phyloP scores from a whole-genome alignment of 1,140 invertebrate species.

The Drosophila yakuba region DNA sequence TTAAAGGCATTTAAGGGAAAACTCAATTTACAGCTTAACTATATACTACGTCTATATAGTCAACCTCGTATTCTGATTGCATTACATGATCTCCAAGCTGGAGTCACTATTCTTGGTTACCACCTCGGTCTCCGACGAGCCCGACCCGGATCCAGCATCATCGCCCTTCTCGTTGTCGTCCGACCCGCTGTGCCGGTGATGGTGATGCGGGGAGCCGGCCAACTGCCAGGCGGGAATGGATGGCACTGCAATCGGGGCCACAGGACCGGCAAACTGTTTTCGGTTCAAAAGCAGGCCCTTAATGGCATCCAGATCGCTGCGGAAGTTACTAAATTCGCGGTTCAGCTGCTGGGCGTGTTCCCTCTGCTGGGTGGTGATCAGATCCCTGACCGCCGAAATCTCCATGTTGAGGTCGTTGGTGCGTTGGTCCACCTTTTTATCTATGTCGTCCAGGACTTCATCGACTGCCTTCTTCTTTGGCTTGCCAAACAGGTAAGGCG shows the following conservation, averaged over 20 bases:
- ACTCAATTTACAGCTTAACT: constrained; percentile 33
- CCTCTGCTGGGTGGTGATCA: constrained; percentile 79
- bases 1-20: constrained; percentile 25
- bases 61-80: constrained; percentile 13
- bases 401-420: constrained; percentile 87
- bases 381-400: constrained; percentile 85
- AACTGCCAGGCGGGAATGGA: constrained; percentile 92
- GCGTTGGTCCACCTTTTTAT: constrained; percentile 88
- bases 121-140: constrained; percentile 88
- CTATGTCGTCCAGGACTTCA: constrained; percentile 88
- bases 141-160: constrained; percentile 86
- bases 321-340: constrained; percentile 89
- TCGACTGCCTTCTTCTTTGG: constrained; percentile 87
- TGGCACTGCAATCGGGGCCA: constrained; percentile 86
- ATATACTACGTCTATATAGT: constrained; percentile 22
- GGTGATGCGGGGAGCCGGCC: constrained; percentile 79
- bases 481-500: constrained; percentile 87
- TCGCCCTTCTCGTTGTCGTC: constrained; percentile 83
- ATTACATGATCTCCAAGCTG: constrained; percentile 89
- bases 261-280: constrained; percentile 89
- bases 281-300: constrained; percentile 91
- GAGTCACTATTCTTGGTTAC: constrained; percentile 89
- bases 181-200: constrained; percentile 67
- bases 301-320: constrained; percentile 90
- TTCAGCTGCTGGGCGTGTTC: constrained; percentile 86